These are phyloP conservation scores for Thamnophis sirtalis DNA, from an alignment of 2,113 vertebrate species.

Conservation along the genomic window DNA sequence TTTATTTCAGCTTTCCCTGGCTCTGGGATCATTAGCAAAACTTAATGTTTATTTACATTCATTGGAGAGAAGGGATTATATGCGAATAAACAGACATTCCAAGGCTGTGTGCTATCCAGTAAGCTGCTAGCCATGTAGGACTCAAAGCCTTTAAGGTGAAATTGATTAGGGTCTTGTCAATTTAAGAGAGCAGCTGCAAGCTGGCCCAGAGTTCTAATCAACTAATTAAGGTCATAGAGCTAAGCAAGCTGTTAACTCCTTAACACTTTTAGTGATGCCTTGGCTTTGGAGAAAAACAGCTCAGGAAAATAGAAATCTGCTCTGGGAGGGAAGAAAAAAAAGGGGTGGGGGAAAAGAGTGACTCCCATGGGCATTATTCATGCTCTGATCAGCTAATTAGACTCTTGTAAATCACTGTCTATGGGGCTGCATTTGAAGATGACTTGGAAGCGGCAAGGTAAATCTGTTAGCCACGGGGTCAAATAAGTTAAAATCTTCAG, in stretches of 20 bases:
- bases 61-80: background rate
- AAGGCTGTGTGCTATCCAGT: background rate
- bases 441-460: background rate
- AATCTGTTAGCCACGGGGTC: background rate
- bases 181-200: background rate
- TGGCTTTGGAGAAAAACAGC: background rate
- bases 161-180: background rate
- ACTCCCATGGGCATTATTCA: background rate
- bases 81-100: background rate
- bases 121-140: background rate
- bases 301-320: background rate
- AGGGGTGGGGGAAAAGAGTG: background rate
- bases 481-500: background rate
- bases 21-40: background rate
- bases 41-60: background rate
- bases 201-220: background rate
- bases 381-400: background rate
- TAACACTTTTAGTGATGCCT: background rate
- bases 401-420: background rate
- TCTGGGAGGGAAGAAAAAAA: background rate
- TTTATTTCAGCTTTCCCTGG: background rate
- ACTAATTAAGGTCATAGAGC: background rate
- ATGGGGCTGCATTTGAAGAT: background rate
- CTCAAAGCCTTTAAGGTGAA: background rate
- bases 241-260: background rate